Base-by-base conservation (phyloP, 2,797 vertebrate genomes). In the Lateolabrax maculatus region DNA sequence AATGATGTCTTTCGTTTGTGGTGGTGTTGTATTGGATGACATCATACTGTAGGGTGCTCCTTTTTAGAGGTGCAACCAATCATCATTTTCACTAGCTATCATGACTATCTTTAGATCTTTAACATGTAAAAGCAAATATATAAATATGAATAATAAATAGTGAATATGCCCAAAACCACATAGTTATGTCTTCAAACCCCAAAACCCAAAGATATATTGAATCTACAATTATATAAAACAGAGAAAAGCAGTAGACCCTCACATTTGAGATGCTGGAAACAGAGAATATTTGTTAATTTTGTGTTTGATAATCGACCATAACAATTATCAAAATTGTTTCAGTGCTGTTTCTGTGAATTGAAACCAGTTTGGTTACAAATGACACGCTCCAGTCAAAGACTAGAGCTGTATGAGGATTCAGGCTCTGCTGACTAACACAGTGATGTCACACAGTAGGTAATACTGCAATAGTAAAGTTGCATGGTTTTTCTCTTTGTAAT, bases 371-470 rank as follows among this genome's bases (percentile, higher is more conserved):
- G 10, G 7, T 13, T 21, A 15, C 49, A 41, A 53, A 73, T 23
- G 29, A 31, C 36, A 31, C 12, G 23, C 9, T 36, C 27, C 7
- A 6, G 34, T 63, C 57, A 46, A 48, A 18, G 23, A 31, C 43
- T 15, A 63, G 68, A 25, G 13, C 34, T 29, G 60, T 29, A 23
- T 67, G 37, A 25, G 21, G 31, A 2, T 64, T 55, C 57, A 79
- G 43, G 29, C 52, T 65, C 53, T 52, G 71, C 79, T 84, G 71
- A 75, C 65, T 65, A 63, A 77, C 10, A 49, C 52, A n/a, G 1
- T 52, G 44, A 83, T 75, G 69, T 77, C 82, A 75, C 25, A 13
- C 57, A 57, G 37, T 9, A 29, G 43, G 21, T 44, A 19, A 61
- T 4, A 9, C 37, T 55, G 25, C 58, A 36, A 1, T 3, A 43